phyloP scores from a whole-genome alignment of 2,113 vertebrate genomes.

The Chunga burmeisteri region DNA sequence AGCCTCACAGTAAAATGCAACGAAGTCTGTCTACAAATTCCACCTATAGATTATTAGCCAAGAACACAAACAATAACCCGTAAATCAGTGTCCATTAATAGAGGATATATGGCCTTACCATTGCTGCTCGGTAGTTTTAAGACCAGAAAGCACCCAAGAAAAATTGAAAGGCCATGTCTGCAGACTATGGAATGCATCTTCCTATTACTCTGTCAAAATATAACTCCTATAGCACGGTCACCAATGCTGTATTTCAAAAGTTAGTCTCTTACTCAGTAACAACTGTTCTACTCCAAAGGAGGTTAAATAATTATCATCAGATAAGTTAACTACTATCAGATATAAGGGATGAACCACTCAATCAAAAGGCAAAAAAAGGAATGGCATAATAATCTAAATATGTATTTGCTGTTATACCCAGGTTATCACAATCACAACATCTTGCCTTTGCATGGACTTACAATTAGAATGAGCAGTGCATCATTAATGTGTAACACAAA shows the following conservation, averaged over 20 bases:
- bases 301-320: not conserved
- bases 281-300: not conserved
- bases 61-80: not conserved
- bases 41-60: not conserved
- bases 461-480: not conserved
- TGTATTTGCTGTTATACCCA: not conserved
- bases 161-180: not conserved
- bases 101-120: not conserved
- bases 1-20: not conserved
- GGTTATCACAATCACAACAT: not conserved
- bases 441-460: not conserved
- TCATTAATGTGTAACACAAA: not conserved
- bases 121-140: not conserved
- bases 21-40: not conserved
- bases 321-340: not conserved
- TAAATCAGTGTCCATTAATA: not conserved
- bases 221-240: not conserved
- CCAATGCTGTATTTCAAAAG: not conserved
- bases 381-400: not conserved
- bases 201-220: not conserved
- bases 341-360: not conserved
- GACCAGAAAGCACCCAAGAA: not conserved
- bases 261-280: not conserved
- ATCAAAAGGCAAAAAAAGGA: not conserved
- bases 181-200: not conserved